Evolutionary conservation across 2,113 vertebrate genomes (phyloP).

Genomic region (Tupaia chinensis): DNA sequence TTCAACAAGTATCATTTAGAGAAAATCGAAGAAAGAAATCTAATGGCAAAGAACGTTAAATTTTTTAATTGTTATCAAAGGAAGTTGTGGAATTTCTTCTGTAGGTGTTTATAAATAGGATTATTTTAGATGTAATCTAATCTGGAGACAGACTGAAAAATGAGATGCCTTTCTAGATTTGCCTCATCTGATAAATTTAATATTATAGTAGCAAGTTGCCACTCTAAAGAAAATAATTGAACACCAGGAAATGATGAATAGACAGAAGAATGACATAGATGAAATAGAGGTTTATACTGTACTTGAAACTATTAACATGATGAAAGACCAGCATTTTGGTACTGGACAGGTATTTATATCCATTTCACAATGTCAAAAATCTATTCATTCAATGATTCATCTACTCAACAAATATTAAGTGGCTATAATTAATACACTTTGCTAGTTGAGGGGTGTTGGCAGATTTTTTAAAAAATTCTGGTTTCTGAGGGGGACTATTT

Average conservation of each 20-base stretch:
- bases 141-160: slow-evolving; percentile 37
- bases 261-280: slow-evolving; percentile 35
- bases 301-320: slow-evolving; percentile 55
- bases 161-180: slow-evolving; percentile 51
- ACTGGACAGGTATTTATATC: background rate
- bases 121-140: slow-evolving; percentile 54
- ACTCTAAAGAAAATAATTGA: slow-evolving; percentile 64
- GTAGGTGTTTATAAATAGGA: slow-evolving; percentile 52
- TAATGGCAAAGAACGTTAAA: background rate
- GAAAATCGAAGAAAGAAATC: background rate
- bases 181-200: slow-evolving; percentile 65
- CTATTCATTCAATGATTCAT: background rate
- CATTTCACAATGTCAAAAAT: slow-evolving; percentile 26
- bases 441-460: background rate
- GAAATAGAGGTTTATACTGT: background rate
- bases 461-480: background rate
- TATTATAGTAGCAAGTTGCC: slow-evolving; percentile 37
- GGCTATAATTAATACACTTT: slow-evolving; percentile 14
- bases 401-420: slow-evolving; percentile 48
- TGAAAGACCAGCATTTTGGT: slow-evolving; percentile 36
- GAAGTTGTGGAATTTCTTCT: background rate
- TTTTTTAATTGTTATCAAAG: slow-evolving; percentile 48
- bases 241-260: slow-evolving; percentile 53
- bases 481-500: background rate
- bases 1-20: background rate